Base-by-base conservation (phyloP, 2,113 vertebrate genomes). In the Hydrochoerus hydrochaeris region DNA sequence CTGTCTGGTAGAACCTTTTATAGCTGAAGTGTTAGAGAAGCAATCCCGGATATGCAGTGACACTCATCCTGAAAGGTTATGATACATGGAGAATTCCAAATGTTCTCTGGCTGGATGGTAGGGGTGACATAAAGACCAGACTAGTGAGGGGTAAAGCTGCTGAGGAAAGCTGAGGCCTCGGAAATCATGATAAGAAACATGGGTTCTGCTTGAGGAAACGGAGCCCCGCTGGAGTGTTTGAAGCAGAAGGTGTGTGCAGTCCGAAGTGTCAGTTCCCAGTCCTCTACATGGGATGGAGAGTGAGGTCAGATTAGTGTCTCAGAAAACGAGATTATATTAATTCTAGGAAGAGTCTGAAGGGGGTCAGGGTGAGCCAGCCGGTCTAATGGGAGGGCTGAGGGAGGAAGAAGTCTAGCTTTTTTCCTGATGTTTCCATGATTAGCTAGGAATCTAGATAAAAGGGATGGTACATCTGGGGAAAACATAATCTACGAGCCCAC, bases 51-150 rank as follows among this genome's bases (percentile, higher is more conserved):
- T 32, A 6, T 41, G 3, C 7, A 22, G 14, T 86, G 80, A 16
- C 84, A 32, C 0, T 62, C 17, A 5, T 2, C 7, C 20, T 28
- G 6, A 52, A 91, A 35, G 9, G 38, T 17, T n/a, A 26, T 46
- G 77, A 0, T 52, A 20, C 11, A n/a, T 5, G n/a, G 58, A 20
- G 17, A 85, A 67, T 85, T 95, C 35, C 32, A 78, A 67, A 83
- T 8, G 3, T 38, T 38, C 52, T 12, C 24, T 88, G 49, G 67
- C 30, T 71, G 3, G 28, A 32, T n/a, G 8, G 12, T 5, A 84
- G 30, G 46, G 1, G n/a, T 28, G 1, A 0, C 10, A 0, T 8
- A 75, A 67, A 73, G 32, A 35, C 28, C 57, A 57, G 41, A 26
- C 5, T 11, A n/a, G 38, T 30, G 24, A 62, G 17, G 13, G 12